Evolutionary conservation across 2,113 vertebrate species (phyloP), one percentile per base, ranked within the genome.

Genomic region (Zosterops japonicus): DNA sequence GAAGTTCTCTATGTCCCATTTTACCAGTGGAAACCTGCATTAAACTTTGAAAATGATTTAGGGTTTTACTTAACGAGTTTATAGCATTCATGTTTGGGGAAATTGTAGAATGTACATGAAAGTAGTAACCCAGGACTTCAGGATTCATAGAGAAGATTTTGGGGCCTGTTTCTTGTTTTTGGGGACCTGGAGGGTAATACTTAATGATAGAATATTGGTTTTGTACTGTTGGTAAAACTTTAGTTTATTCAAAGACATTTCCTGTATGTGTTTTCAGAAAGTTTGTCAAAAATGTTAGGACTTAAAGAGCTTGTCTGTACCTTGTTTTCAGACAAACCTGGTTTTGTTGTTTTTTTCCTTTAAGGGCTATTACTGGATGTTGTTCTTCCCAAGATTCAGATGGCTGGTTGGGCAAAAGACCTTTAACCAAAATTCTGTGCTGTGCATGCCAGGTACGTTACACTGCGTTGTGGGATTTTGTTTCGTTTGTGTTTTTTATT

Each of bases 381-480:
- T 91, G 47, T 79, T 85, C 47, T 95, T 96, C 59, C 93, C 86
- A 92, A 94, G 95, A 96, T 74, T 89, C 64, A 90, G 72, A 89
- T 88, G 75, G 20, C 79, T 95, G 75, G 24, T 84, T 77, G 91
- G 9, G 67, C 90, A 68, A 80, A 97, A 94, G 89, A 91, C 90
- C 91, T 83, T 87, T 87, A 59, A 93, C 50, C 90, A 63, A 72
- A 95, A 78, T 49, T 87, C 89, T 82, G 14, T 90, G 4, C 82
- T 93, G 88, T 93, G 64, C 23, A 3, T 78, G 70, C 81, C 96
- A 98, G 97, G 98, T 98, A 98, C 44, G 97, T 97, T 95, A 47
- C 0, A 75, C 29, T 94, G 31, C 36, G 36, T 14, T 82, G 49
- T 27, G 52, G 5, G 2, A 2, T 28, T 53, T 50, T 46, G 33